Conservation (phyloP, 2,113 vertebrate species). For the Oryzias melastigma region DNA sequence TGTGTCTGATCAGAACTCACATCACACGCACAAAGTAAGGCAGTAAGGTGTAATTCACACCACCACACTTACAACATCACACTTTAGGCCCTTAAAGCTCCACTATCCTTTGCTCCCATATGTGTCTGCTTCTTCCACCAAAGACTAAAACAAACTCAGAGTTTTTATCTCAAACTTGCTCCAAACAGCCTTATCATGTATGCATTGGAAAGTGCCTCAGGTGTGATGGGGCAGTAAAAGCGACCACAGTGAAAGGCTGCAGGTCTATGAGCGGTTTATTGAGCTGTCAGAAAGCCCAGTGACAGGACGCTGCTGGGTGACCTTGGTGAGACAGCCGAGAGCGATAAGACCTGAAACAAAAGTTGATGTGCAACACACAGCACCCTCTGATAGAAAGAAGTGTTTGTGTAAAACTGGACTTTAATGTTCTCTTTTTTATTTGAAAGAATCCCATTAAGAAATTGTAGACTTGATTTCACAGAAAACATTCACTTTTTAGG, state of each 20-base stretch:
- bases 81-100: too few relatives aligned
- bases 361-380: conserved; percentile 3
- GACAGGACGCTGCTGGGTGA: conserved; percentile 30
- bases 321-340: conserved; percentile 33
- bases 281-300: conserved; percentile 58
- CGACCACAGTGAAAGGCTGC: conserved; percentile 22
- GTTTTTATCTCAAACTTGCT: conserved; percentile 41
- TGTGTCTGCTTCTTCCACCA: conserved; percentile 36
- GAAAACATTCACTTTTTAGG: too few relatives aligned
- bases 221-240: conserved; percentile 51
- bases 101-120: conserved; percentile 28
- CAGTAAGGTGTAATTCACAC: too few relatives aligned
- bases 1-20: conserved; percentile 5
- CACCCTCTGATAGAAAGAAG: not conserved
- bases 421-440: too few relatives aligned
- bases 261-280: conserved; percentile 52
- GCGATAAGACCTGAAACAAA: conserved; percentile 22
- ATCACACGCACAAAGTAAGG: not conserved
- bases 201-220: conserved; percentile 49
- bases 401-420: not conserved
- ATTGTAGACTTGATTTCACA: too few relatives aligned
- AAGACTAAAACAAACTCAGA: conserved; percentile 1
- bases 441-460: too few relatives aligned
- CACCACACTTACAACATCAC: too few relatives aligned
- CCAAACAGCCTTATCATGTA: conserved; percentile 53